phyloP scores from a whole-genome alignment of 2,888 invertebrate species.

The Spicauda simplicius region DNA sequence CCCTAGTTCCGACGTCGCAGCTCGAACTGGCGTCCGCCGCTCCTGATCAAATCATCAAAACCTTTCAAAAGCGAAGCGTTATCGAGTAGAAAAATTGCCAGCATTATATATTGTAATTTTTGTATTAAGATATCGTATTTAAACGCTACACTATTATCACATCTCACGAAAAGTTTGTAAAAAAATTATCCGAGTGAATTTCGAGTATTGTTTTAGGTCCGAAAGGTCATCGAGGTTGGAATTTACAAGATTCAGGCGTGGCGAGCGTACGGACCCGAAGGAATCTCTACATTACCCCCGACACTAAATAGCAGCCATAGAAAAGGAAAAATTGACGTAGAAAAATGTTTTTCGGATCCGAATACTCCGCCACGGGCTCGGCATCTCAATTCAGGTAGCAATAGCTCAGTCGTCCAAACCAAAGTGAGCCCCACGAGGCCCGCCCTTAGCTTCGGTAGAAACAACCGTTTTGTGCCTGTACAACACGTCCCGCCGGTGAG shows the following conservation, averaged over 20 bases:
- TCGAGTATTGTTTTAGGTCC: constrained; percentile 15
- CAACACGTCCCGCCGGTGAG: background rate
- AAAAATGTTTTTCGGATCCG: constrained; percentile 2
- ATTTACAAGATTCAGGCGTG: background rate
- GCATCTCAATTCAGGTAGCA: background rate
- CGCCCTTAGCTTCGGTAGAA: background rate
- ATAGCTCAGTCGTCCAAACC: background rate
- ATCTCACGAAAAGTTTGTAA: constrained; percentile 60
- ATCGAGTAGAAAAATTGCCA: constrained; percentile 56
- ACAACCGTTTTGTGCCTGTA: constrained; percentile 10
- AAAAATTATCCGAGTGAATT: constrained; percentile 34
- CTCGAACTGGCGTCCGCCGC: constrained; percentile 5
- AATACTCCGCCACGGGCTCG: constrained; percentile 2
- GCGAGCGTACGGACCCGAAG: background rate
- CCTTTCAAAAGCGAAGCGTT: constrained; percentile 55
- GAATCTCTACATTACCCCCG: background rate
- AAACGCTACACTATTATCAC: constrained; percentile 68
- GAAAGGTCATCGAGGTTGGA: background rate
- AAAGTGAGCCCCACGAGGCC: background rate
- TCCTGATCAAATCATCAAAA: constrained; percentile 23
- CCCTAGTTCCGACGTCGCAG: background rate
- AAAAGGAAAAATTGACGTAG: constrained; percentile 5
- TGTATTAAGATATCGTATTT: constrained; percentile 52
- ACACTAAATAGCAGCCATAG: constrained; percentile 4
- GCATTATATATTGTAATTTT: constrained; percentile 47